Evolutionary conservation across 2,888 invertebrate species (phyloP).

Genomic region (Stegana nigrithorax): DNA sequence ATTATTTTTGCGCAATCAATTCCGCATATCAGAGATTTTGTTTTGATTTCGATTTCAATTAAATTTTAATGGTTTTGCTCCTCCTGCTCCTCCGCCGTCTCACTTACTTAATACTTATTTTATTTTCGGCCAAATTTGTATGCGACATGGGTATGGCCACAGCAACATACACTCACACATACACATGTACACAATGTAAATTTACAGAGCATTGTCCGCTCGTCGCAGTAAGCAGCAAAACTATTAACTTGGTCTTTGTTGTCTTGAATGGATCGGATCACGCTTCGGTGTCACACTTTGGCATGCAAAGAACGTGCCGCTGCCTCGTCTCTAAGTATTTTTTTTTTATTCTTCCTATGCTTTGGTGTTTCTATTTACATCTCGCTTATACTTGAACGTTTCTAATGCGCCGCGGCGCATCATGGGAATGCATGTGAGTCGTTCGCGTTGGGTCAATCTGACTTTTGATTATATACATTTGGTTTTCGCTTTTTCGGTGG

Average conservation of each 20-base stretch:
- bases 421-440: slow-evolving; percentile 45
- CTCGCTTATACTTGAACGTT: background rate
- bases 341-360: too few relatives aligned
- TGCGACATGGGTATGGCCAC: slow-evolving; percentile 21
- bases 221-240: background rate
- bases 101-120: too few relatives aligned
- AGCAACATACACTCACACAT: background rate
- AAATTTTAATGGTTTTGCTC: slow-evolving; percentile 26
- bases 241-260: background rate
- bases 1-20: slow-evolving; percentile 57
- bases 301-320: slow-evolving; percentile 50
- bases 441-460: slow-evolving; percentile 1
- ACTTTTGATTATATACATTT: slow-evolving; percentile 2
- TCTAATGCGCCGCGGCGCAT: slow-evolving; percentile 5
- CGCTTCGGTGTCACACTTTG: slow-evolving; percentile 51
- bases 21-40: slow-evolving; percentile 63
- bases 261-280: slow-evolving; percentile 43
- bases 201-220: slow-evolving; percentile 47
- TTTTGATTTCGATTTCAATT: slow-evolving; percentile 57
- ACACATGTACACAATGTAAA: background rate
- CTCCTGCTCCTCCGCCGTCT: slow-evolving; percentile 28
- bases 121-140: slow-evolving; percentile 28
- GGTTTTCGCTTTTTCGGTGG: background rate
- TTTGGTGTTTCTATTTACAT: background rate
- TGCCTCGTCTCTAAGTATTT: background rate